Percentiles rank a stretch among this genome's conserved stretches.
These are phyloP conservation scores for Bovichtus diacanthus DNA, from an alignment of 2,797 vertebrate genomes.

Conservation along the genomic window DNA sequence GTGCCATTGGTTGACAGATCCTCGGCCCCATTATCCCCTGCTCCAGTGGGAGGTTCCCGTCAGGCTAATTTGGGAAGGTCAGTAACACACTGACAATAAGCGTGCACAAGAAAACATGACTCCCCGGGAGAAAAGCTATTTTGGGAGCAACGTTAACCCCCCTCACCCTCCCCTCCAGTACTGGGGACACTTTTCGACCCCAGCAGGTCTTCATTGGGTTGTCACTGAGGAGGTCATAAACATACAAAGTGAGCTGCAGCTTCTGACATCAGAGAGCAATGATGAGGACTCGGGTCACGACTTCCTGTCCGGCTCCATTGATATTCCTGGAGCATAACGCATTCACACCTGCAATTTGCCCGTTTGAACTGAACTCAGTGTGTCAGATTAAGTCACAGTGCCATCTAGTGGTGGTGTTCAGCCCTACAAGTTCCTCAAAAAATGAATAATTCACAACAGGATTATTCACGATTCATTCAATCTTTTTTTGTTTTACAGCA, in stretches of 20 bases:
- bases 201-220: conserved; percentile 40
- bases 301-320: conserved; percentile 18
- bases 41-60: conserved; percentile 62
- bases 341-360: conserved; percentile 27
- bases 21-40: conserved; percentile 43
- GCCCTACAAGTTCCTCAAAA: not conserved
- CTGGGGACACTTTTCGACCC: conserved; percentile 37
- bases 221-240: conserved; percentile 45
- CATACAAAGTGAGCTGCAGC: conserved; percentile 42
- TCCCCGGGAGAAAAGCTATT: conserved; percentile 73
- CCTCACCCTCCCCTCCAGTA: not conserved
- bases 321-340: conserved; percentile 36
- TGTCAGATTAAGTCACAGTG: conserved; percentile 47
- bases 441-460: not conserved
- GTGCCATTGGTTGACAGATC: conserved; percentile 66
- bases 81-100: conserved; percentile 53
- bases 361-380: not conserved
- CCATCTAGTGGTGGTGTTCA: conserved; percentile 54
- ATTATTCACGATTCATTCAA: not conserved
- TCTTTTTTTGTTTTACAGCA: conserved; percentile 64
- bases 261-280: conserved; percentile 64
- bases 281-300: conserved; percentile 43
- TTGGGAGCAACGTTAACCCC: conserved; percentile 32
- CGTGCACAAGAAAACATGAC: conserved; percentile 69
- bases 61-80: conserved; percentile 80